Evolutionary conservation across 2,888 invertebrate genomes (phyloP).

Genomic region (Alentia gelatinosa): DNA sequence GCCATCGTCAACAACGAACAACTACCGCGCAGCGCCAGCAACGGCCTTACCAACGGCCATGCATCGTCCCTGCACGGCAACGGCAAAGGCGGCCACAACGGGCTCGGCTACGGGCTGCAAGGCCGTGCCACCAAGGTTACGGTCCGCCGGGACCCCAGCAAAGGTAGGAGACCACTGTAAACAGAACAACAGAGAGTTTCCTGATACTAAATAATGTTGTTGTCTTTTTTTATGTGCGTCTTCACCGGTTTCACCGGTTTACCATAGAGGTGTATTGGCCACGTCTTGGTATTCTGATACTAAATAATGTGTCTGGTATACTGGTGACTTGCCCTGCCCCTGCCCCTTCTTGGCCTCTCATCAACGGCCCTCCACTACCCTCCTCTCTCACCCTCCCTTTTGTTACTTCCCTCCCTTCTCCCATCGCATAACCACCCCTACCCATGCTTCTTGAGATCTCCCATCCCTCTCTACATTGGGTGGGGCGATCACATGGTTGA

Average conservation of each 20-base stretch:
- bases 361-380: no score
- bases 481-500: background rate
- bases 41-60: background rate
- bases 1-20: background rate
- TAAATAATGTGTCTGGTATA: no score
- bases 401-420: background rate
- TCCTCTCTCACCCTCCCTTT: no score
- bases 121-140: background rate
- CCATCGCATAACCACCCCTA: background rate
- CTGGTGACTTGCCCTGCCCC: no score
- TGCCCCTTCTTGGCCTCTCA: no score
- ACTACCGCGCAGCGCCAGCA: background rate
- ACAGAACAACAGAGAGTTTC: no score
- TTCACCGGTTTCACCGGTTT: no score
- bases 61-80: background rate
- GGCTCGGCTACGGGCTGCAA: background rate
- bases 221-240: no score
- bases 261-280: no score
- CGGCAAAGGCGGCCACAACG: background rate
- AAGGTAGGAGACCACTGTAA: no score
- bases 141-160: slow-evolving; percentile 15
- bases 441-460: background rate
- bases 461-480: background rate
- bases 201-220: no score
- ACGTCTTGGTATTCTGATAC: no score